phyloP scores from a whole-genome alignment of 37 sponge, comb jelly and placozoan species.

The Beroe forskalii region DNA sequence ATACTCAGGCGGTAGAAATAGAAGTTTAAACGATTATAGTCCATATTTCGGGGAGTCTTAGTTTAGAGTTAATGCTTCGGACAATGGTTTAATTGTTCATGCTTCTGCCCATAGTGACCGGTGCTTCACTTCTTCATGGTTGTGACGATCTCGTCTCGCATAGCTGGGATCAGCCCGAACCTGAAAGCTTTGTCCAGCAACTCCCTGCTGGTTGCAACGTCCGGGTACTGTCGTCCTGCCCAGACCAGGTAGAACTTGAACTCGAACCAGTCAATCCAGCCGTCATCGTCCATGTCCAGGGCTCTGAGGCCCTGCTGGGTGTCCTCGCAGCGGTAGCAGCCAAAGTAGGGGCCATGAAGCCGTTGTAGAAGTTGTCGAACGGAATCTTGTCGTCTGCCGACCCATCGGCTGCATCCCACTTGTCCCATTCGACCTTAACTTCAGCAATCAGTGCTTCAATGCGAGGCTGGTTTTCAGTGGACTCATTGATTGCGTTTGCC shows the following conservation, averaged over 20 bases:
- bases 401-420: slow-evolving; percentile 71
- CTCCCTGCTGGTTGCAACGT: slow-evolving; percentile 66
- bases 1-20: too few species aligned
- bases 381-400: slow-evolving; percentile 70
- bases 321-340: slow-evolving; percentile 77
- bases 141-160: slow-evolving; percentile 82
- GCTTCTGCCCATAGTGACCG: too few species aligned
- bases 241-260: slow-evolving; percentile 81
- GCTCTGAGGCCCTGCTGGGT: slow-evolving; percentile 72
- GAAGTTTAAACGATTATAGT: too few species aligned
- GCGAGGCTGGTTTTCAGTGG: slow-evolving; percentile 17
- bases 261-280: slow-evolving; percentile 81
- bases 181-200: slow-evolving; percentile 71
- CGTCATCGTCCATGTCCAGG: slow-evolving; percentile 82
- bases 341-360: too few species aligned
- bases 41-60: too few species aligned
- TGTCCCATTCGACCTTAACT: slow-evolving; percentile 74
- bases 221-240: slow-evolving; percentile 81
- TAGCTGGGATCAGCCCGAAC: slow-evolving; percentile 84
- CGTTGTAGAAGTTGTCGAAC: slow-evolving; percentile 86
- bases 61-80: too few species aligned
- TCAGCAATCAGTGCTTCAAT: slow-evolving; percentile 72
- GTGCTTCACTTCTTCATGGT: too few species aligned
- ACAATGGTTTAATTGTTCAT: too few species aligned
- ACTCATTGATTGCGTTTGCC: slow-evolving; percentile 68